Evolutionary conservation across 2,888 invertebrate genomes (phyloP).

Genomic region (Gastracanthus pulcherrimus): DNA sequence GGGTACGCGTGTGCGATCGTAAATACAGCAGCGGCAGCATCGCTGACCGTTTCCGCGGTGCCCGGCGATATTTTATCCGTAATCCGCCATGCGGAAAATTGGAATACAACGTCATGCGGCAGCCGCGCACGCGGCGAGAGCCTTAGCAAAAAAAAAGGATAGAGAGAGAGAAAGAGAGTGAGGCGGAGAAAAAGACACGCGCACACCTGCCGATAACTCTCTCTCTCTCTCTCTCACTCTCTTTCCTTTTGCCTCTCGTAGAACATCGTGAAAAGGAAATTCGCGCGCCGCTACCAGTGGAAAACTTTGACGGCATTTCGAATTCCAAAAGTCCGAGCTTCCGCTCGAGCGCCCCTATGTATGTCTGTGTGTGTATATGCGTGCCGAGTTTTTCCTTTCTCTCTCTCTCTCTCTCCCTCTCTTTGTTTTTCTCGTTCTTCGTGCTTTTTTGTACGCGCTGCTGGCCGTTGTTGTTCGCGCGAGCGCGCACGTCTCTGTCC

Average conservation of each 20-base stretch:
- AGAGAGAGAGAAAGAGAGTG: neutral
- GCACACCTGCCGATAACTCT: conserved; percentile 36
- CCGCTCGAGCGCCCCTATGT: conserved; percentile 20
- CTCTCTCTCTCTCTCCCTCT: neutral
- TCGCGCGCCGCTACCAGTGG: neutral
- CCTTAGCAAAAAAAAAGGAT: neutral
- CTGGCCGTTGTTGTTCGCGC: neutral
- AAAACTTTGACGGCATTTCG: conserved; percentile 38
- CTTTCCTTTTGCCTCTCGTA: no score
- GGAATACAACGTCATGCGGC: conserved; percentile 53
- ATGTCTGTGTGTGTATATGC: neutral
- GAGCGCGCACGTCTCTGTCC: neutral
- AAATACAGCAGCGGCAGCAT: conserved; percentile 46
- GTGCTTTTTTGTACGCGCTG: neutral
- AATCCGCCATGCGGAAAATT: conserved; percentile 57
- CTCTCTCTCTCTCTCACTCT: no score
- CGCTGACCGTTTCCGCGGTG: conserved; percentile 32
- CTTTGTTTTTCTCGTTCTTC: neutral
- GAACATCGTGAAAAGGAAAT: conserved; percentile 8
- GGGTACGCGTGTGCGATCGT: conserved; percentile 35
- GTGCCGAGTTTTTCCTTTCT: conserved; percentile 1
- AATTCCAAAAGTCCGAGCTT: conserved; percentile 48
- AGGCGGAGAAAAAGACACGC: no score
- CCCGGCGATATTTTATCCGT: conserved; percentile 54
- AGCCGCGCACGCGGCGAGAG: no score